Conservation (phyloP, 2,888 invertebrate species). For the Apotomis betuletana region DNA sequence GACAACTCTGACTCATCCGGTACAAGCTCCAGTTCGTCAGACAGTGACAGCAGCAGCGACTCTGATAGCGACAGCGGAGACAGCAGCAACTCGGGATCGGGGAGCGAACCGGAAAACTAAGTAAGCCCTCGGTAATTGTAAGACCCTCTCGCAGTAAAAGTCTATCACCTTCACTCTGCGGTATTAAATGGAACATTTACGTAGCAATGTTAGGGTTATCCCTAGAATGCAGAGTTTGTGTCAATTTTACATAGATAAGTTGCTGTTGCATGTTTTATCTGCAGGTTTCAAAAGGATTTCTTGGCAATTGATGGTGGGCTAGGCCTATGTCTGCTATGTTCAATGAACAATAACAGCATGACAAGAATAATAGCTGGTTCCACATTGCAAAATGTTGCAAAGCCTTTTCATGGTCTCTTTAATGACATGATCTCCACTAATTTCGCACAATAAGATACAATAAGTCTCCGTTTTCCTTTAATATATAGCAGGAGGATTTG, state of each 20-base stretch:
- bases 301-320: no score
- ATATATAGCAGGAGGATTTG: no score
- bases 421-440: no score
- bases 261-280: neutral
- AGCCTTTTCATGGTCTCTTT: no score
- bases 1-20: slow-evolving; percentile 65
- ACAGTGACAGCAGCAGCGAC: slow-evolving; percentile 62
- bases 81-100: slow-evolving; percentile 50
- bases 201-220: neutral
- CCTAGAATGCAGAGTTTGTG: neutral
- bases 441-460: no score
- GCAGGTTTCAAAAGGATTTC: neutral
- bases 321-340: no score
- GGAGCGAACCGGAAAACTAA: slow-evolving; percentile 55
- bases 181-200: neutral
- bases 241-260: slow-evolving; percentile 12
- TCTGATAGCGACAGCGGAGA: slow-evolving; percentile 64
- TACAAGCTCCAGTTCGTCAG: slow-evolving; percentile 61
- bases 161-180: neutral
- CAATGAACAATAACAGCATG: no score
- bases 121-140: slow-evolving; percentile 28
- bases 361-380: no score
- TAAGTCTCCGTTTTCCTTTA: no score
- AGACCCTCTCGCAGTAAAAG: slow-evolving; percentile 29
- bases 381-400: no score